phyloP scores from a whole-genome alignment of 2,113 vertebrate genomes.

The Stercorarius parasiticus region DNA sequence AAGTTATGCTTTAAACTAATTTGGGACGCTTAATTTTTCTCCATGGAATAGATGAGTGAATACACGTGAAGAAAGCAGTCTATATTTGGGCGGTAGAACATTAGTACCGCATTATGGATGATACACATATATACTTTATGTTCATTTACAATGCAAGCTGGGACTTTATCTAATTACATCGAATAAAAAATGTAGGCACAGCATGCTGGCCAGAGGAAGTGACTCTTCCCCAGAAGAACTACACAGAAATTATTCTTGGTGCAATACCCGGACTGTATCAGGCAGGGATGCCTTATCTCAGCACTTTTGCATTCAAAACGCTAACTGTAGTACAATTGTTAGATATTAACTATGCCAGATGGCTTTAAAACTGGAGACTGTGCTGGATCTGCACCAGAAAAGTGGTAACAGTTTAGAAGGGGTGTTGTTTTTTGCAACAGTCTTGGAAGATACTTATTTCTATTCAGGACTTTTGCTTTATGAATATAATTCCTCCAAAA shows the following conservation, averaged over 20 bases:
- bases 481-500: background rate
- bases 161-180: background rate
- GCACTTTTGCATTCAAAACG: background rate
- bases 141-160: background rate
- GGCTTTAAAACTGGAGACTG: background rate
- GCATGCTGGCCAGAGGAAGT: background rate
- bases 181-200: background rate
- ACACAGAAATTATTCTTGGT: background rate
- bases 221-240: background rate
- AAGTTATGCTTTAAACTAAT: background rate
- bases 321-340: background rate
- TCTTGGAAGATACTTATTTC: background rate
- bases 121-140: background rate
- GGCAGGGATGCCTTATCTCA: background rate
- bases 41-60: background rate
- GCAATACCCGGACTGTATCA: background rate
- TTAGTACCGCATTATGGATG: background rate
- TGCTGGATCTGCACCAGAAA: background rate
- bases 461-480: background rate
- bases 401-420: background rate
- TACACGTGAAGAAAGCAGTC: background rate
- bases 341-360: background rate
- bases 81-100: background rate
- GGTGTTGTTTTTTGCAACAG: background rate
- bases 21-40: background rate